Evolutionary conservation across 2,113 vertebrate genomes (phyloP), one percentile per base, ranked within the genome.

Genomic region (Sprattus sprattus): DNA sequence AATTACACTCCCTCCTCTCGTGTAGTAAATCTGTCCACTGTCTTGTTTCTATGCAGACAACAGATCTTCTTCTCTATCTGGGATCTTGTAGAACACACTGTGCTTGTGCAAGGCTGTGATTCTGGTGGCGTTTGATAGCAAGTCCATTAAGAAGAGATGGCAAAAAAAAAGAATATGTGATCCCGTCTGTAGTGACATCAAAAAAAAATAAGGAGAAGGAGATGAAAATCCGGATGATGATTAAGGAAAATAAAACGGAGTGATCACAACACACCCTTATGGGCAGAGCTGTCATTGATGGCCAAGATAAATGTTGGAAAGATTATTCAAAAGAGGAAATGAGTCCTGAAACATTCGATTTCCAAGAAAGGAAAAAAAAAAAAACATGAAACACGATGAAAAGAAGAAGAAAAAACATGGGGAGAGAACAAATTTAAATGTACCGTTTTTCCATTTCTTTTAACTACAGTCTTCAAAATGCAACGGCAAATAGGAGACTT

Each of bases 241-340:
- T 87, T 90, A 67, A 64, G 60, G n/a, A 8, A 88, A 57, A 82
- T 88, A 91, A 86, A 83, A 85, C 91, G 90, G 91, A 91, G 91
- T 81, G 89, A 83, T 81, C 83, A 84, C 75, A 3, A n/a, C 86
- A 90, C 86, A 89, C 84, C 64, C 89, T 90, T 88, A 88, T 87
- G 86, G 88, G 85, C 84, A 60, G 87, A 91, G 90, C 89, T 88
- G 84, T 67, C 87, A 90, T 82, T 85, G 89, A 90, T 89, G 81
- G 85, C 83, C 39, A 86, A 87, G 89, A 89, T 85, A 82, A 88
- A 86, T 87, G 86, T 87, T 57, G 92, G 89, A 90, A 67, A 87
- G 89, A 89, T 86, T 82, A 81, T 86, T 32, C 50, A 90, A 88
- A 90, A 28, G 16, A 87, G 5, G 86, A 86, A 87, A 86, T 67